phyloP scores from a whole-genome alignment of 2,797 vertebrate species.

The Helarctos malayanus region DNA sequence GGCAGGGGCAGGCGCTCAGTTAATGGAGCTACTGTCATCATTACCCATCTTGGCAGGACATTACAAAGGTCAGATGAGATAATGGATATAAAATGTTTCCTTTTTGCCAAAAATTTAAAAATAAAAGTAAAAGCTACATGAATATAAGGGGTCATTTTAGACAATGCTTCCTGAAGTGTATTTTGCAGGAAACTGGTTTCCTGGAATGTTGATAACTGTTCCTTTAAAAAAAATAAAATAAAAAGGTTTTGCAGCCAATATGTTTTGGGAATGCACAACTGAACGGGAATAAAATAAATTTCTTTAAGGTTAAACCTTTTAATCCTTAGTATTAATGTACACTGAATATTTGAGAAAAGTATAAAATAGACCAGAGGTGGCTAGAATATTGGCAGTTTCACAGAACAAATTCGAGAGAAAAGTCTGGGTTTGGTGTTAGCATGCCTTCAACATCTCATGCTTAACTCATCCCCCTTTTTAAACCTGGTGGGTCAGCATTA shows the following conservation, averaged over 20 bases:
- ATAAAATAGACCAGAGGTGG: background rate
- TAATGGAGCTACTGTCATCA: background rate
- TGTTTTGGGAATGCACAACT: background rate
- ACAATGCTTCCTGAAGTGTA: background rate
- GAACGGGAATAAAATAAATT: background rate
- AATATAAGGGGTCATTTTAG: background rate
- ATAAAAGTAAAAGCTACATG: slow-evolving; percentile 35
- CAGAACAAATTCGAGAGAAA: background rate
- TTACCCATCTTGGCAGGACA: background rate
- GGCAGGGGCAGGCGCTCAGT: background rate
- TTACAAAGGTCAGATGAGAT: background rate
- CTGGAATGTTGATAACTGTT: slow-evolving; percentile 11
- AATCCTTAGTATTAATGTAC: slow-evolving; percentile 8
- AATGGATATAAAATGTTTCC: background rate
- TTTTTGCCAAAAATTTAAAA: background rate
- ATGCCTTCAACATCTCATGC: background rate
- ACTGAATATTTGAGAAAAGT: background rate
- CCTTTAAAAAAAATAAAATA: background rate
- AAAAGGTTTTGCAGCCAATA: background rate
- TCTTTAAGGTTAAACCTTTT: slow-evolving; percentile 30
- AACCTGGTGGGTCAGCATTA: background rate
- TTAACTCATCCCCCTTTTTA: background rate
- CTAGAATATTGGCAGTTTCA: background rate
- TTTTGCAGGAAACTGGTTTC: background rate
- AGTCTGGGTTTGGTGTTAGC: background rate